phyloP scores from a whole-genome alignment of 1,140 invertebrate species.

The Temnothorax nylanderi region DNA sequence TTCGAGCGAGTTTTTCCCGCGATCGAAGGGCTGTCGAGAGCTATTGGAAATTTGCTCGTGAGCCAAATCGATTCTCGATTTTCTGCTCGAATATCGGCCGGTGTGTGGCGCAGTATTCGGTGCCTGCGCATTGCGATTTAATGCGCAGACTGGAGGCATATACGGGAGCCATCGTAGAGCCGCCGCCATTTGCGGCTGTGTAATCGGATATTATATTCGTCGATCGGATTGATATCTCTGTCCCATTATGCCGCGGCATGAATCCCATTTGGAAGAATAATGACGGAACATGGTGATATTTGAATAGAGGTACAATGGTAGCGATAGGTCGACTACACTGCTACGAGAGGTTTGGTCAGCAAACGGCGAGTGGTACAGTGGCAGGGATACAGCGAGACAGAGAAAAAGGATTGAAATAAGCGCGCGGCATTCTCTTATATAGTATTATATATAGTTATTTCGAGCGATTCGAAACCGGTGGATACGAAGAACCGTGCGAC shows the following conservation, averaged over 20 bases:
- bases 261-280: slow-evolving; percentile 75
- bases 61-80: slow-evolving; percentile 29
- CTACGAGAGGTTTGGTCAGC: neutral
- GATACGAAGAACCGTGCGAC: slow-evolving; percentile 18
- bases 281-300: slow-evolving; percentile 65
- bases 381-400: slow-evolving; percentile 6
- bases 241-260: slow-evolving; percentile 73
- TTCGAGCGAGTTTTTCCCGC: slow-evolving; percentile 39
- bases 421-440: neutral
- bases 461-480: slow-evolving; percentile 28
- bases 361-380: neutral
- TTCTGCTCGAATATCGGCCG: slow-evolving; percentile 30
- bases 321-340: slow-evolving; percentile 35
- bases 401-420: neutral
- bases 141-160: neutral
- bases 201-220: slow-evolving; percentile 77
- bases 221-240: slow-evolving; percentile 75
- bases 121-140: slow-evolving; percentile 19
- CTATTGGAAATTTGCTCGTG: slow-evolving; percentile 19
- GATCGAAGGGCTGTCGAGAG: neutral
- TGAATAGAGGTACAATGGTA: slow-evolving; percentile 59
- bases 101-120: neutral
- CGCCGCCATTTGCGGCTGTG: slow-evolving; percentile 48
- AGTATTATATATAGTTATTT: neutral
- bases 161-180: neutral